Conservation (phyloP, 2,797 vertebrate genomes). For the Falco cherrug region DNA sequence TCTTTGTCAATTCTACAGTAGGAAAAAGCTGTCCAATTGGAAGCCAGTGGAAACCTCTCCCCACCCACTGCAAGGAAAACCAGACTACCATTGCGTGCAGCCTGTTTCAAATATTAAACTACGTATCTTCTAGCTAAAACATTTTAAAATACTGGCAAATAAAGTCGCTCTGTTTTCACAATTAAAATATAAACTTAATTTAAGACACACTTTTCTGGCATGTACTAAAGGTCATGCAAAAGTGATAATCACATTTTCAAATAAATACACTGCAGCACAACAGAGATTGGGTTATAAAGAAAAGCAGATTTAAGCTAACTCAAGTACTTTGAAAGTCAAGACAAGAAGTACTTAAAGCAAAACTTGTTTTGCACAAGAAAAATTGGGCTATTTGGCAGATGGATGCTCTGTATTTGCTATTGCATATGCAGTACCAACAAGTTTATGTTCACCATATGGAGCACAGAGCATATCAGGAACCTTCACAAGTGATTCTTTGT, state of each 20-base stretch:
- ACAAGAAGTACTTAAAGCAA: conserved; percentile 27
- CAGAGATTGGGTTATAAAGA: background rate
- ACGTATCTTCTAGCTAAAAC: background rate
- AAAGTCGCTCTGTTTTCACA: background rate
- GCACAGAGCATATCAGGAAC: conserved; percentile 3
- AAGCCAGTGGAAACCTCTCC: background rate
- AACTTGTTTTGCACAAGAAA: conserved; percentile 34
- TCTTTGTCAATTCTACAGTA: conserved; percentile 7
- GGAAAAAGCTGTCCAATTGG: background rate
- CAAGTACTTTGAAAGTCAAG: conserved; percentile 17
- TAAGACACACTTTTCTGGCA: conserved; percentile 13
- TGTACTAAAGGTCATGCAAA: conserved; percentile 40
- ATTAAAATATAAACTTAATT: conserved; percentile 13
- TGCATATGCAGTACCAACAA: conserved; percentile 39
- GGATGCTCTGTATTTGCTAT: conserved; percentile 39
- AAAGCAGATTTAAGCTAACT: conserved; percentile 21
- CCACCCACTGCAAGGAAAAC: background rate
- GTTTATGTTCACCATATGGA: conserved; percentile 34
- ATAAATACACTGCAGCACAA: conserved; percentile 27
- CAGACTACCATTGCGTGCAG: background rate
- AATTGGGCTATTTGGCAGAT: background rate
- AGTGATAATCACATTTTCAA: conserved; percentile 44
- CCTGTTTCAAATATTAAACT: background rate
- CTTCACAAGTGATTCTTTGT: conserved; percentile 14
- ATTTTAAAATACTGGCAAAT: conserved; percentile 11